phyloP scores from a whole-genome alignment of 2,888 invertebrate species.

The Orthosia gothica region DNA sequence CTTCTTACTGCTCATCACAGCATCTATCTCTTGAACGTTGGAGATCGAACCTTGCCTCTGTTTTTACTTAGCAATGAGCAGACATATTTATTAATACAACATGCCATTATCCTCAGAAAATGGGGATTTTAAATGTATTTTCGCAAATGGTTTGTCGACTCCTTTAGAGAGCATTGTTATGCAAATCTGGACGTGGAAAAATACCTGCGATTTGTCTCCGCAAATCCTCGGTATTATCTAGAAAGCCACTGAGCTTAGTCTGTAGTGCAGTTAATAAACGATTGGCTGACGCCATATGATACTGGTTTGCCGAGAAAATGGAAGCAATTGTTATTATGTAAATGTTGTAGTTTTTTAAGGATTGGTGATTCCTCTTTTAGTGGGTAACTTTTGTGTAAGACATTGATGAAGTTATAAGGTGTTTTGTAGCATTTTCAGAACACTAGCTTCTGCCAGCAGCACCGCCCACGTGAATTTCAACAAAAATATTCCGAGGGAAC shows the following conservation, averaged over 20 bases:
- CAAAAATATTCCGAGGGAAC: no score
- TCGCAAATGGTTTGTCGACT: constrained; percentile 33
- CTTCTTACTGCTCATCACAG: no score
- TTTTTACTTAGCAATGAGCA: no score
- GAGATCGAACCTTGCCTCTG: no score
- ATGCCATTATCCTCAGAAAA: constrained; percentile 18
- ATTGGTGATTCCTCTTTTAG: neutral
- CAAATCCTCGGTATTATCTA: constrained; percentile 22
- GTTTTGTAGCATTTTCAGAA: neutral
- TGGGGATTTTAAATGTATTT: neutral
- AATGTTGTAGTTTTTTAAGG: neutral
- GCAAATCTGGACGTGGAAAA: constrained; percentile 47
- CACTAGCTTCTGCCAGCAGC: no score
- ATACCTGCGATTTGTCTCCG: constrained; percentile 49
- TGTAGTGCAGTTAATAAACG: constrained; percentile 7
- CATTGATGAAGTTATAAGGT: neutral
- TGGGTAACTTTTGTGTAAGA: neutral
- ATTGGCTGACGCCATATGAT: constrained; percentile 10
- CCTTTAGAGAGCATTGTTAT: constrained; percentile 40
- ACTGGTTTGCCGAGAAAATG: constrained; percentile 1
- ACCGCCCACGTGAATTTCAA: no score
- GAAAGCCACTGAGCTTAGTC: constrained; percentile 8
- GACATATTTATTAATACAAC: no score
- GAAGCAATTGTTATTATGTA: neutral
- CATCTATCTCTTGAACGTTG: no score